Base-by-base conservation (phyloP, 2,888 invertebrate genomes). In the Chymomyza amoena region DNA sequence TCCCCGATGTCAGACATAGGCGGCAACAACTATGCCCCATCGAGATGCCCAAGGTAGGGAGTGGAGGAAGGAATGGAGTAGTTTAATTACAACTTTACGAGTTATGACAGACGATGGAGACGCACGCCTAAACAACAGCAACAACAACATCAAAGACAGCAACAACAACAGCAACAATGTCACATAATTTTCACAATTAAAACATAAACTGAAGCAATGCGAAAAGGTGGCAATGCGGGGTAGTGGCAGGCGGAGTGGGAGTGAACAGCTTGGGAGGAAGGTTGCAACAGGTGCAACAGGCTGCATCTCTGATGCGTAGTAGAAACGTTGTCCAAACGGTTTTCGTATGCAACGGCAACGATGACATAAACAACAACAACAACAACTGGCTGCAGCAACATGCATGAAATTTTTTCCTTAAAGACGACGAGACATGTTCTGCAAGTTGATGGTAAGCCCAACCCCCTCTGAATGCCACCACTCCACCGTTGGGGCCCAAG, bases 141-240 rank as follows among this genome's bases (percentile, higher is more conserved):
- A 52, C 32, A 69, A 59, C 66, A 70, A 39, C 66, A 67, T 32
- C 32, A 32, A 32, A 32, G 25, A 62, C n/a, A 64, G 28, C 50
- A 66, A 39, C 60, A 66, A 10, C 73, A 66, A 39, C 60, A 66
- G 15, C 73, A 77, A 51, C 71, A 69, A 79, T 87, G 87, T 85
- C 87, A 81, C 84, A 87, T 84, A 82, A 87, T 87, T 85, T 84
- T 70, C 75, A 87, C 84, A 84, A 87, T 84, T 85, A 84, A 87
- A 84, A 82, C 84, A 84, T 80, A 84, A 80, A 80, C 83, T 83
- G 77, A 81, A 75, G 83, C 85, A 78, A 63, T 67, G 79, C 75
- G 32, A 75, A 50, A 61, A 70, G 67, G 63, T 66, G 67, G 66
- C 73, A 60, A 54, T 1, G 61, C 13, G 36, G 28, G n/a, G 15